A percentile compares a stretch with the other conserved stretches of the same genome.
These are phyloP conservation scores for Parasteatoda lunata DNA, from an alignment of 2,888 invertebrate species.

Conservation along the genomic window DNA sequence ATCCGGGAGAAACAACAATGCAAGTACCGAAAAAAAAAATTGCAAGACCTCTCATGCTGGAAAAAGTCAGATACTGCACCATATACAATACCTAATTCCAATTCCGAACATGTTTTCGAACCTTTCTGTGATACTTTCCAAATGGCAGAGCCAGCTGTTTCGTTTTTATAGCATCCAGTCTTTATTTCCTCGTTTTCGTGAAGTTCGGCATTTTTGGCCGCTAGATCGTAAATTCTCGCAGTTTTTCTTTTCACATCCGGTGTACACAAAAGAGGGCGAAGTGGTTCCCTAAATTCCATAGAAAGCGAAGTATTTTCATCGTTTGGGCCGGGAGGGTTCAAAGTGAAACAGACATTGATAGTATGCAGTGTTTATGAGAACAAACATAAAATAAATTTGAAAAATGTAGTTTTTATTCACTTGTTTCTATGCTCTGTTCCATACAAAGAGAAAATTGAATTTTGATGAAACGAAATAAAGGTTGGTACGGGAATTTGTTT, in stretches of 20 bases:
- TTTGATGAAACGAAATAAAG: too few relatives aligned
- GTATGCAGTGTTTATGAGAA: slow-evolving; percentile 26
- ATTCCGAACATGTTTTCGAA: slow-evolving; percentile 34
- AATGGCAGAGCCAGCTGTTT: slow-evolving; percentile 59
- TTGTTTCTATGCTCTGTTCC: background rate
- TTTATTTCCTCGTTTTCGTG: slow-evolving; percentile 54
- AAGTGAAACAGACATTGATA: slow-evolving; percentile 3
- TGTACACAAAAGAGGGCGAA: slow-evolving; percentile 23
- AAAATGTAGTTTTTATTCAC: background rate
- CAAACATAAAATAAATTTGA: slow-evolving; percentile 7
- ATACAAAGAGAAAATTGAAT: too few relatives aligned
- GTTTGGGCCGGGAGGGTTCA: slow-evolving; percentile 27
- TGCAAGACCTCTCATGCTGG: background rate
- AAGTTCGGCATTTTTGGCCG: slow-evolving; percentile 31
- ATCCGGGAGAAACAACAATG: background rate
- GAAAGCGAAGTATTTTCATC: slow-evolving; percentile 26
- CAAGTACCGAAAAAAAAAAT: background rate
- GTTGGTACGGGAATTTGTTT: too few relatives aligned
- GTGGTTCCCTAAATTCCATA: slow-evolving; percentile 44
- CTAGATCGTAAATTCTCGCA: slow-evolving; percentile 35
- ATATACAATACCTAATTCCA: slow-evolving; percentile 54
- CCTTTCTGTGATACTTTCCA: slow-evolving; percentile 39
- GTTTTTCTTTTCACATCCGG: slow-evolving; percentile 18
- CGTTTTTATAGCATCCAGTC: slow-evolving; percentile 57
- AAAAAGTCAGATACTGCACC: slow-evolving; percentile 49